Conservation (phyloP, 2,797 vertebrate species). For the Gallinago stenura region DNA sequence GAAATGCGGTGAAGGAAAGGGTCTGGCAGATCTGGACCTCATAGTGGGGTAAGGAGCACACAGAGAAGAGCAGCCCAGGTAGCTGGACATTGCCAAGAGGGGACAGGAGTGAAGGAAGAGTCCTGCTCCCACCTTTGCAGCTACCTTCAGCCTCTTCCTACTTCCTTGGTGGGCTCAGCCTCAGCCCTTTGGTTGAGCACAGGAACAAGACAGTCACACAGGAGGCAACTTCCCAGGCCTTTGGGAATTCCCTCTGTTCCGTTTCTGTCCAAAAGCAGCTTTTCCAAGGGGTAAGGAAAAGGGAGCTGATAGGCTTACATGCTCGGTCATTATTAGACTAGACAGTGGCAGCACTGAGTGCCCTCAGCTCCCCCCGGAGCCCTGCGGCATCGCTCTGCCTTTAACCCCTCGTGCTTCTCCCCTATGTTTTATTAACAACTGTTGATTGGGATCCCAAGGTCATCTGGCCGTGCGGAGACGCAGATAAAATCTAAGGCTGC, state of each 20-base stretch:
- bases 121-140: not conserved
- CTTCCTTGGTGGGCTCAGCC: fast-evolving
- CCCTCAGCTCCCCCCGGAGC: not conserved
- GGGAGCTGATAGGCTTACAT: not conserved
- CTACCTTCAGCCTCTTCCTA: not conserved
- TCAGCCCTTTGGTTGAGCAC: not conserved
- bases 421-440: not conserved
- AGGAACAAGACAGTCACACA: not conserved
- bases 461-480: fast-evolving
- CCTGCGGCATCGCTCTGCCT: not conserved
- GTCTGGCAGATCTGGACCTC: not conserved
- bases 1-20: not conserved
- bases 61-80: not conserved
- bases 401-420: not conserved
- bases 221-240: not conserved
- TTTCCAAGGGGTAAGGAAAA: not conserved
- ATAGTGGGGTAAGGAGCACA: not conserved
- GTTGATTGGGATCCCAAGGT: conserved; percentile 24
- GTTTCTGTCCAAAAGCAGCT: not conserved
- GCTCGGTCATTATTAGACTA: not conserved
- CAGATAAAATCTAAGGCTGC: conserved; percentile 37
- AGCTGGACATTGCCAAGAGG: not conserved
- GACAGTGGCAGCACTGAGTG: not conserved
- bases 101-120: not conserved
- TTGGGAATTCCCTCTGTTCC: not conserved